Percentiles rank a stretch among this genome's conserved stretches.
These are phyloP conservation scores for Eustalomyia histrio DNA, from an alignment of 2,888 invertebrate genomes.

Conservation along the genomic window DNA sequence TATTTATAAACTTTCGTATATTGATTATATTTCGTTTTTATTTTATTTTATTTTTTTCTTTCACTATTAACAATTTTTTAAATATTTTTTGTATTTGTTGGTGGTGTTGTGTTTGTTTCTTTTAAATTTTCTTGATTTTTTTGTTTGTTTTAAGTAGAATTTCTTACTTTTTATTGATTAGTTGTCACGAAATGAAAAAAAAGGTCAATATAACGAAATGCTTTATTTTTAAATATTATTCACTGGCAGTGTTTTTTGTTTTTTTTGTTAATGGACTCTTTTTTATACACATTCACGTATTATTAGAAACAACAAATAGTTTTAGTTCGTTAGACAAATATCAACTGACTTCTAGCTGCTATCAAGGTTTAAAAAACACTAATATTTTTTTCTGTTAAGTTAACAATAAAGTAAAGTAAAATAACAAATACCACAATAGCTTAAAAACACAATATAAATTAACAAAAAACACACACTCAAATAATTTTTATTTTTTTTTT, in stretches of 20 bases:
- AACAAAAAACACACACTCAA: constrained; percentile 39
- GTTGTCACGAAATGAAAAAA: constrained; percentile 54
- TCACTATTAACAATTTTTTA: too few relatives aligned
- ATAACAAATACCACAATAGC: constrained; percentile 30
- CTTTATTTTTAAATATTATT: constrained; percentile 65
- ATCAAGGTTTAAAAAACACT: constrained; percentile 41
- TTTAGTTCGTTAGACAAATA: background rate
- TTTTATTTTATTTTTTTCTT: too few relatives aligned
- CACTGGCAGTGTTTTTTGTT: constrained; percentile 44
- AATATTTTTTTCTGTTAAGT: constrained; percentile 32
- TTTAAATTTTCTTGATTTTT: constrained; percentile 26
- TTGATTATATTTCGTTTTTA: constrained; percentile 21
- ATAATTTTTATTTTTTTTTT: constrained; percentile 22
- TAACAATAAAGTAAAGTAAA: constrained; percentile 12
- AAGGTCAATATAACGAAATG: constrained; percentile 55
- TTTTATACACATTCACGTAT: background rate
- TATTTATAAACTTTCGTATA: constrained; percentile 16
- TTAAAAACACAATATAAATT: constrained; percentile 14
- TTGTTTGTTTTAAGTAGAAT: constrained; percentile 15
- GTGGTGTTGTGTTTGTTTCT: constrained; percentile 16
- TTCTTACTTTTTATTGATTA: constrained; percentile 56
- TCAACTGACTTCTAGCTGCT: constrained; percentile 28
- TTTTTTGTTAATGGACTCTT: constrained; percentile 18
- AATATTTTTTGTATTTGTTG: too few relatives aligned
- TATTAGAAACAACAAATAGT: constrained; percentile 8